Evolutionary conservation across 2,888 invertebrate species (phyloP).

Genomic region (Cerastis leucographa): DNA sequence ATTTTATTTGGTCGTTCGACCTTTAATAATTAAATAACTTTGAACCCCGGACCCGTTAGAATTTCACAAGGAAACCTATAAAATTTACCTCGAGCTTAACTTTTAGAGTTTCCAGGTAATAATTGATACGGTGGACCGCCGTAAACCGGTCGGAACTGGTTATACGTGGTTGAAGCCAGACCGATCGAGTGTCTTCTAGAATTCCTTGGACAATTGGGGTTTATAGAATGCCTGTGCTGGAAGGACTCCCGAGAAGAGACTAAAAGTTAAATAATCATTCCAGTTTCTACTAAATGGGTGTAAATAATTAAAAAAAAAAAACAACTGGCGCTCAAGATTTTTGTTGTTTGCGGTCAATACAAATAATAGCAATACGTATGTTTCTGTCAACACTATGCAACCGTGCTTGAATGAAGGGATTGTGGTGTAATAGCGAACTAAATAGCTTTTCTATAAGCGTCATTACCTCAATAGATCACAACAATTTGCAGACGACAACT

Average conservation of each 20-base stretch:
- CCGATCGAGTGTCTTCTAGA: slow-evolving; percentile 52
- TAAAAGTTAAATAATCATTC: too few relatives aligned
- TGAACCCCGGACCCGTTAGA: slow-evolving; percentile 53
- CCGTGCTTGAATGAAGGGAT: too few relatives aligned
- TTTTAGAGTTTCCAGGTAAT: slow-evolving; percentile 71
- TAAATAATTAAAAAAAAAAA: too few relatives aligned
- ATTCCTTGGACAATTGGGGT: slow-evolving; percentile 33
- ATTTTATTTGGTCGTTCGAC: slow-evolving; percentile 60
- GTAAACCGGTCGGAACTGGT: slow-evolving; percentile 69
- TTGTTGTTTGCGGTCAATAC: too few relatives aligned
- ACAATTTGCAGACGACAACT: not conserved
- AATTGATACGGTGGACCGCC: slow-evolving; percentile 70
- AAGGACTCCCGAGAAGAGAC: not conserved
- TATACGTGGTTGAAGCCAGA: slow-evolving; percentile 58
- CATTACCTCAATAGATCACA: too few relatives aligned
- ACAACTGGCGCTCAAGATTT: too few relatives aligned
- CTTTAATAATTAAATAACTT: slow-evolving; percentile 67
- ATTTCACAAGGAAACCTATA: slow-evolving; percentile 68
- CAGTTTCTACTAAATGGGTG: too few relatives aligned
- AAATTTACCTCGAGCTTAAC: slow-evolving; percentile 70
- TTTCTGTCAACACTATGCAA: too few relatives aligned
- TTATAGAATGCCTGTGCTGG: not conserved
- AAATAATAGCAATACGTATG: too few relatives aligned
- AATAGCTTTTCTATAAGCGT: too few relatives aligned
- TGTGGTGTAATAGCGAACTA: too few relatives aligned